Evolutionary conservation across 2,888 invertebrate species (phyloP).

Genomic region (Melipona bicolor): DNA sequence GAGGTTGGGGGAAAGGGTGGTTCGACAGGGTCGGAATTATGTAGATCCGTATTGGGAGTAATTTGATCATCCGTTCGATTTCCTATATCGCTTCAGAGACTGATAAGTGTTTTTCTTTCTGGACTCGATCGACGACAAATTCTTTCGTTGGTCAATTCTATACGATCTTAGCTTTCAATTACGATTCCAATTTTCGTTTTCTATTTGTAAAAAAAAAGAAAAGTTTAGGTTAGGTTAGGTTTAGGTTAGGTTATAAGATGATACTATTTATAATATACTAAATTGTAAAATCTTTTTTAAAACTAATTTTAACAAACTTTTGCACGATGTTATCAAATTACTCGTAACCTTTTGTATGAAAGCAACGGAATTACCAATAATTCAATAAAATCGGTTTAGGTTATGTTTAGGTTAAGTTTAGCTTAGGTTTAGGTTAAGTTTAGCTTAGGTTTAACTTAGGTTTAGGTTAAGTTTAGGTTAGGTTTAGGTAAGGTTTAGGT

Average conservation of each 20-base stretch:
- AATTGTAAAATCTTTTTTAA: no score
- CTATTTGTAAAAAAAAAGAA: background rate
- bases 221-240: no score
- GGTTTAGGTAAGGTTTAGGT: no score
- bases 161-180: background rate
- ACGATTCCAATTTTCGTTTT: background rate
- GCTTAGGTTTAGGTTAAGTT: no score
- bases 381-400: background rate
- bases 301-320: background rate
- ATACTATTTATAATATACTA: no score
- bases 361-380: background rate
- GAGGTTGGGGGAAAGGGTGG: no score
- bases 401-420: no score
- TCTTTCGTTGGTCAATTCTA: background rate
- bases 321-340: background rate
- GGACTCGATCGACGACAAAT: background rate
- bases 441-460: no score
- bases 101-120: background rate
- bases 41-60: conserved; percentile 7
- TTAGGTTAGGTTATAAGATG: no score
- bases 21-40: background rate
- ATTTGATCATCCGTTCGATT: background rate
- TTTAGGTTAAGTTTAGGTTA: no score
- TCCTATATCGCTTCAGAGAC: background rate
- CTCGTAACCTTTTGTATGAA: background rate